Percentiles rank a stretch among this genome's conserved stretches.
These are phyloP conservation scores for Aphelocoma coerulescens DNA, from an alignment of 2,113 vertebrate genomes.

Conservation along the genomic window DNA sequence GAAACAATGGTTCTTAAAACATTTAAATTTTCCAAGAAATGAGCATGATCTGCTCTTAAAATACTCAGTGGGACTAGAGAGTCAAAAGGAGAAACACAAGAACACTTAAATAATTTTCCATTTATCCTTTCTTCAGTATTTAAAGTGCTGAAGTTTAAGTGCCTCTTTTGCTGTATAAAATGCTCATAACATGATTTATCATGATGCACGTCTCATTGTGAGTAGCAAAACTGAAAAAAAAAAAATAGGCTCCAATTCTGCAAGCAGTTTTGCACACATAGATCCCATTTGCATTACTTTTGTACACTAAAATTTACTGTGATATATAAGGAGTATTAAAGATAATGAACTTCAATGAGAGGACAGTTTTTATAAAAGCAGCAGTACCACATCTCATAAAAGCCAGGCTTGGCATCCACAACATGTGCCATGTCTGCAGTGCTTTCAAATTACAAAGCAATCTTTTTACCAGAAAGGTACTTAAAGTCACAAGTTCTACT, in stretches of 20 bases:
- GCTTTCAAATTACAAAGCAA: slow-evolving; percentile 20
- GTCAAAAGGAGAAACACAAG: not conserved
- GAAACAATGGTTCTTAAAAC: not conserved
- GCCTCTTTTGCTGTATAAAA: not conserved
- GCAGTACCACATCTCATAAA: not conserved
- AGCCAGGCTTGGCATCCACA: not conserved
- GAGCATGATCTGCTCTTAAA: not conserved
- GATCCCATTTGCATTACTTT: not conserved
- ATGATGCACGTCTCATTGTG: not conserved
- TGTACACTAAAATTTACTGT: not conserved
- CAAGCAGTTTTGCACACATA: not conserved
- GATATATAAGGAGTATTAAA: not conserved
- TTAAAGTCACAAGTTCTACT: not conserved
- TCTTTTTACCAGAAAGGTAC: not conserved
- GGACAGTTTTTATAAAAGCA: not conserved
- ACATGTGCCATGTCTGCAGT: not conserved
- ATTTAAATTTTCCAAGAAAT: not conserved
- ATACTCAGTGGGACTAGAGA: not conserved
- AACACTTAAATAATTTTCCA: not conserved
- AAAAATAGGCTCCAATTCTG: not conserved
- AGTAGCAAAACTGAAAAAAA: not conserved
- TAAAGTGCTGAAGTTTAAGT: not conserved
- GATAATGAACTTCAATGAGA: not conserved
- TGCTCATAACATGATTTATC: not conserved
- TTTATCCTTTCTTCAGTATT: not conserved